These are phyloP conservation scores for Stigmatopora argus DNA, from an alignment of 2,113 vertebrate species.

Conservation along the genomic window DNA sequence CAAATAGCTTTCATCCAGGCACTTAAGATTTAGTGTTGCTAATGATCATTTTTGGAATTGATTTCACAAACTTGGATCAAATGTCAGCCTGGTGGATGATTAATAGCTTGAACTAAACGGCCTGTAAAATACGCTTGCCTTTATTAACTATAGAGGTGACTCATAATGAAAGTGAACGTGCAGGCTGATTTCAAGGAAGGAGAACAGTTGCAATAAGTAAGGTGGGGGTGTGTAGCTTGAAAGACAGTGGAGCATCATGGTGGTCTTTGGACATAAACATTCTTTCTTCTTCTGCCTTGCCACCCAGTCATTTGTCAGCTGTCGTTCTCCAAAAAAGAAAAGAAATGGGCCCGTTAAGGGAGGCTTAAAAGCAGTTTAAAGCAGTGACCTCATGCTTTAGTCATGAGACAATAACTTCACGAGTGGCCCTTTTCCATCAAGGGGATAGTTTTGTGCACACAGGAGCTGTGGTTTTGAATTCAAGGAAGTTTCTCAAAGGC, in stretches of 20 bases:
- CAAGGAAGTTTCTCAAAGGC: constrained; percentile 51
- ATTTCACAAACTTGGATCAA: background rate
- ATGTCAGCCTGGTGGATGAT: background rate
- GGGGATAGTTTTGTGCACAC: constrained; percentile 7
- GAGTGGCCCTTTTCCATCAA: constrained; percentile 10
- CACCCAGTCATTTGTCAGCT: constrained; percentile 47
- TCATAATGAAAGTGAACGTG: constrained; percentile 25
- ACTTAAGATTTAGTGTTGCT: background rate
- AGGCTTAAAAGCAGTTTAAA: constrained; percentile 46
- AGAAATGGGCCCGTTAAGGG: constrained; percentile 36
- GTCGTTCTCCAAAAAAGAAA: constrained; percentile 14
- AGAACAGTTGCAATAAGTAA: constrained; percentile 14
- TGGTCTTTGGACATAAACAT: constrained; percentile 40
- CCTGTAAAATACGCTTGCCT: background rate
- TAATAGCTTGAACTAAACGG: background rate
- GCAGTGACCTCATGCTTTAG: constrained; percentile 51
- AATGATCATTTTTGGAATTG: background rate
- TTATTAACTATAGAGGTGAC: constrained; percentile 4
- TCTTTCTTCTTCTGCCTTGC: constrained; percentile 11
- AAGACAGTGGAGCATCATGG: constrained; percentile 32
- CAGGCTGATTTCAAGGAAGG: constrained; percentile 35
- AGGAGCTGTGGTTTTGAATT: constrained; percentile 46
- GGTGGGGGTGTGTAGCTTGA: constrained; percentile 26
- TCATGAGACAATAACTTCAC: constrained; percentile 51
- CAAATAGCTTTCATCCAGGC: background rate